Conservation (phyloP, 2,113 vertebrate genomes). For the Microcebus griseorufus region DNA sequence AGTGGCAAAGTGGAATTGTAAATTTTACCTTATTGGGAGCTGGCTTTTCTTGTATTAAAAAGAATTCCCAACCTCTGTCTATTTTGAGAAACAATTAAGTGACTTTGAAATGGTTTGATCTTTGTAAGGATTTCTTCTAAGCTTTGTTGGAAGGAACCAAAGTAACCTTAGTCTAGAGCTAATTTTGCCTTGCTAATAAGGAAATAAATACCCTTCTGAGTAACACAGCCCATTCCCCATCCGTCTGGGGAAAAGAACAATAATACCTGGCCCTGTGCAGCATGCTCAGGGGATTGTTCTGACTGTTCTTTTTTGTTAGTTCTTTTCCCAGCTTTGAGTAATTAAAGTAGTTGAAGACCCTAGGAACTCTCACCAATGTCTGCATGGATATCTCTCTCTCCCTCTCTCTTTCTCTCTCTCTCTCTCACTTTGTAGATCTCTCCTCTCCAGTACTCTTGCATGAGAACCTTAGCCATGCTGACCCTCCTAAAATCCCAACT, state of each 20-base stretch:
- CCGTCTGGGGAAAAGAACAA: not conserved
- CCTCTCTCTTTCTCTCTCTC: not conserved
- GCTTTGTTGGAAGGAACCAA: not conserved
- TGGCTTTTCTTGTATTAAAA: not conserved
- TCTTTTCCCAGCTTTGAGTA: not conserved
- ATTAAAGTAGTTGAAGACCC: not conserved
- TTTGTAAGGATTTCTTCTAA: not conserved
- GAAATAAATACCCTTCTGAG: not conserved
- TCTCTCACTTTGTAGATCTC: not conserved
- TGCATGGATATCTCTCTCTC: not conserved
- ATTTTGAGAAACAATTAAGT: not conserved
- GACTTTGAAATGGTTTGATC: not conserved
- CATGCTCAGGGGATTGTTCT: not conserved
- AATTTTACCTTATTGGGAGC: not conserved
- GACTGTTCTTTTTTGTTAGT: not conserved
- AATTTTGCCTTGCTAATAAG: not conserved
- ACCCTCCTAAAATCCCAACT: not conserved
- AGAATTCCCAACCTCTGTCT: not conserved
- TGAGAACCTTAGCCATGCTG: not conserved
- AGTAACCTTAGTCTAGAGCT: not conserved
- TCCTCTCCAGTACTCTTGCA: not conserved
- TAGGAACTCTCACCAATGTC: not conserved
- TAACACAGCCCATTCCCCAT: too few species aligned
- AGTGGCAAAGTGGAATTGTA: not conserved
- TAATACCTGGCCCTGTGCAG: not conserved